These are phyloP conservation scores for Tarsius wallacei DNA, from an alignment of 2,797 vertebrate species.

Conservation along the genomic window DNA sequence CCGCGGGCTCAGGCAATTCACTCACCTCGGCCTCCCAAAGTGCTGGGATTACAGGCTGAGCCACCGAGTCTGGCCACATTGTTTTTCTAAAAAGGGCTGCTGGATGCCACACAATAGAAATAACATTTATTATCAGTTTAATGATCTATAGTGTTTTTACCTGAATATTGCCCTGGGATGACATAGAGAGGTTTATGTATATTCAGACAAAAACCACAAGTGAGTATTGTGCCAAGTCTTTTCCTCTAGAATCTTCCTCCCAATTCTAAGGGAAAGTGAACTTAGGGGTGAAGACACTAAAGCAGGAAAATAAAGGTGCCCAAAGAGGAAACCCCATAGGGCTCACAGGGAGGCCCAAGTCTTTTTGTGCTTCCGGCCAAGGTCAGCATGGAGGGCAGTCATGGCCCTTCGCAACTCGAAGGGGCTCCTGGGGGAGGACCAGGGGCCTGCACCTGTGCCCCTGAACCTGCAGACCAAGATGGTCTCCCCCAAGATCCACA, in stretches of 20 bases:
- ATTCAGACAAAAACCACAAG: neutral
- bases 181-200: neutral
- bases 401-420: neutral
- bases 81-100: neutral
- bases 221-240: neutral
- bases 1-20: too few species aligned
- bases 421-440: too few species aligned
- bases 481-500: accelerated
- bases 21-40: too few species aligned
- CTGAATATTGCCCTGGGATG: neutral
- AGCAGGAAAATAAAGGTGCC: neutral
- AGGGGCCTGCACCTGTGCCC: neutral
- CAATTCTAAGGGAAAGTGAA: neutral
- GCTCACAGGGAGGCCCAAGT: too few species aligned
- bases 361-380: too few species aligned
- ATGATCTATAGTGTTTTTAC: neutral
- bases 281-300: neutral
- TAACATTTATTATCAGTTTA: neutral
- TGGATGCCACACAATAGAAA: neutral
- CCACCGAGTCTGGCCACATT: too few species aligned
- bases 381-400: neutral
- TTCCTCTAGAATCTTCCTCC: neutral
- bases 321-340: too few species aligned
- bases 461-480: accelerated
- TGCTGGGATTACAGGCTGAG: too few species aligned